Evolutionary conservation across 2,888 invertebrate species (phyloP), one percentile per base, ranked within the genome.

Genomic region (Eristalinus sepulchralis): DNA sequence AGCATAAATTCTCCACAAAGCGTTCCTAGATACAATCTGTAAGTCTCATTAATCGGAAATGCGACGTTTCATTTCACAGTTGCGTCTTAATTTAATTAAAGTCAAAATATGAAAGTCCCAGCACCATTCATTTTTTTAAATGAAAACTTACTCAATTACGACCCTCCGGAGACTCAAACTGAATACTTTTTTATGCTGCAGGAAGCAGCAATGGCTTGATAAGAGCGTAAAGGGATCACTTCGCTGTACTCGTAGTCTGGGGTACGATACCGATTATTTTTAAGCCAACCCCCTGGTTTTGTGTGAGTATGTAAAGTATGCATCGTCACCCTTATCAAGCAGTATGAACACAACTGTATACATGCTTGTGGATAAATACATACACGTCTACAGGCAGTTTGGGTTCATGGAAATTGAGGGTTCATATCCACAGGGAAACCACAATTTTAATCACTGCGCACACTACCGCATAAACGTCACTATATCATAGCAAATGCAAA

Each of bases 131-230:
- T 34, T 10, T 72, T 31, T 70, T 71, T 36, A 63, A 84, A 84
- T 76, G 62, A 31, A 76, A 84, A 76, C 80, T 66, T 79, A 75
- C 79, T 39, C 75, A 62, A 79, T 83, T 79, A 79, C 70, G 66
- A 71, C 72, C 72, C 67, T 78, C 78, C 31, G 60, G 62, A 17
- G 60, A 73, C n/a, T 72, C 60, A 66, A 34, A 71, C 47, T 57
- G 31, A 1, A 5, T 13, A 5, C 22, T 24, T 57, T 71, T 76
- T 59, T 47, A 64, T 55, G 39, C 76, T 71, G 66, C 71, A 76
- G 82, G 82, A 82, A 82, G 70, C 60, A 11, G 53, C 66, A 60
- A 71, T 55, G 60, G 70, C 27, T 59, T 82, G 82, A 82, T 82
- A 82, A 82, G 55, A 71, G 22, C n/a, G 24, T 27, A 76, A 77